Conservation (phyloP, 2,113 vertebrate genomes). For the Ginglymostoma cirratum region DNA sequence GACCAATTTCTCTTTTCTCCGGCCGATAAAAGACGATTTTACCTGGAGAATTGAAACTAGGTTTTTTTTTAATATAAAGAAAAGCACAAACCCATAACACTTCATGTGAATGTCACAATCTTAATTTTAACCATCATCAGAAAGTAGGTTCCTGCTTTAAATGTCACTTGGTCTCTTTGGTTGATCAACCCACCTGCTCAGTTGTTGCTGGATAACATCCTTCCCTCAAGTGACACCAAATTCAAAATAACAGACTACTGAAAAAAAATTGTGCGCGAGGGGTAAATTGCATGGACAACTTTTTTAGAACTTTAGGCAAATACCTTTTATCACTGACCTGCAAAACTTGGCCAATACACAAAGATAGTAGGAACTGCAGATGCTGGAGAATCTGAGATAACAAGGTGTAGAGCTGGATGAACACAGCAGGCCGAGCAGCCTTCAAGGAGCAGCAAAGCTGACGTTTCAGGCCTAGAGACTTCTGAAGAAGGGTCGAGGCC, state of each 20-base stretch:
- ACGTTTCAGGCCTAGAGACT: no score
- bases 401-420: no score
- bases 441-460: no score
- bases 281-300: background rate
- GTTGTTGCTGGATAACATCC: background rate
- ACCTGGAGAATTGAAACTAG: background rate
- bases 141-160: background rate
- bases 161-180: background rate
- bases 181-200: background rate
- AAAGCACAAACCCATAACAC: background rate
- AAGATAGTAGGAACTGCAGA: no score
- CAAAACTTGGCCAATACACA: no score
- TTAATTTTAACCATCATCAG: background rate
- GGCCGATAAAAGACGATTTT: background rate
- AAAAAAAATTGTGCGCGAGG: background rate
- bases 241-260: background rate
- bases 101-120: background rate
- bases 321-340: background rate
- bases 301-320: background rate
- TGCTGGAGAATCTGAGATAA: no score
- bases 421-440: no score
- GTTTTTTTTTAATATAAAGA: background rate
- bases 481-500: no score
- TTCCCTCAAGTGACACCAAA: background rate
- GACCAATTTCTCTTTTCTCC: background rate